Conservation (phyloP, 2,888 invertebrate species). For the Eudasyphora cyanicolor region DNA sequence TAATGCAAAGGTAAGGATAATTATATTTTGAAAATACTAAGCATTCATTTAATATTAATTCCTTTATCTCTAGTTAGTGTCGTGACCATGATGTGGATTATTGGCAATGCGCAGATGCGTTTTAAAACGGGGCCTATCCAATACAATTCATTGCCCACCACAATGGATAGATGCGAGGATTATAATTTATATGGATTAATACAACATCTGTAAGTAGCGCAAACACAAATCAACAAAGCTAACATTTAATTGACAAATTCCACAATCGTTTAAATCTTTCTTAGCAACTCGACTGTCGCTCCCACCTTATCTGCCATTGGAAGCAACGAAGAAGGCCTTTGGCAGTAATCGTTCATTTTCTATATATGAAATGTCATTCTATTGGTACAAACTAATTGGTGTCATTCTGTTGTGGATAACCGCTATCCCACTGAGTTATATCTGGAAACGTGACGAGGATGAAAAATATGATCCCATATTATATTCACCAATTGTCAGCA, state of each 20-base stretch:
- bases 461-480: slow-evolving; percentile 74
- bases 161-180: slow-evolving; percentile 73
- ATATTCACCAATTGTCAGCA: slow-evolving; percentile 74
- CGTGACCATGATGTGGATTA: too few species aligned
- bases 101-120: too few species aligned
- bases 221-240: too few species aligned
- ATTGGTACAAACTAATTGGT: slow-evolving; percentile 83
- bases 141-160: too few species aligned
- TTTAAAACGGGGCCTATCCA: too few species aligned
- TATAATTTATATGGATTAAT: slow-evolving; percentile 67
- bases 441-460: slow-evolving; percentile 77
- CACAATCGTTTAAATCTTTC: slow-evolving; percentile 10
- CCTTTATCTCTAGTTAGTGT: too few species aligned
- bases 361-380: too few species aligned
- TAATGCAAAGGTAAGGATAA: slow-evolving; percentile 79
- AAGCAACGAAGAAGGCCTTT: too few species aligned
- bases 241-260: not conserved
- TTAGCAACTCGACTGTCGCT: slow-evolving; percentile 44
- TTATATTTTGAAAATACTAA: too few species aligned
- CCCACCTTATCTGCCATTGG: slow-evolving; percentile 40
- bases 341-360: too few species aligned
- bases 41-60: too few species aligned
- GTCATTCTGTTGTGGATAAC: too few species aligned
- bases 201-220: slow-evolving; percentile 70
- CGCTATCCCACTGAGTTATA: slow-evolving; percentile 81